phyloP scores from a whole-genome alignment of 1,140 invertebrate species.

The Drosophila obscura region DNA sequence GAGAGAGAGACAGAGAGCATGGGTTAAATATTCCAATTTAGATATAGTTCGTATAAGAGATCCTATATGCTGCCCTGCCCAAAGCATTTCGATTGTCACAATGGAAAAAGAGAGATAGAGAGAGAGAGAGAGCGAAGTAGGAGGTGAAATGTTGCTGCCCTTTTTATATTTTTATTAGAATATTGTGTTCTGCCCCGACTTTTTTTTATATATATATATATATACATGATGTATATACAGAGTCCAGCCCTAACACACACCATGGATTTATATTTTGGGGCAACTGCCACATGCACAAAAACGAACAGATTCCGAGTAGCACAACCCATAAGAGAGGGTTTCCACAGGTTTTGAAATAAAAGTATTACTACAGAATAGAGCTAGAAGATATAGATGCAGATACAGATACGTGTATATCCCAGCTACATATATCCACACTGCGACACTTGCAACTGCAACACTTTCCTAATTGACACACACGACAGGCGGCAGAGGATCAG shows the following conservation, averaged over 20 bases:
- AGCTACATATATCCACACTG: neutral
- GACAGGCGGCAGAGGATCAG: conserved; percentile 18
- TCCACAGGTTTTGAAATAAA: conserved; percentile 50
- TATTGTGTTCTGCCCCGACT: too few species aligned
- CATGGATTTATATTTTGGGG: too few species aligned
- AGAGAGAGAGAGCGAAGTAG: neutral
- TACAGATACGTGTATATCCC: too few species aligned
- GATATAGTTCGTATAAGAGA: too few species aligned
- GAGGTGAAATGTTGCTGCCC: neutral
- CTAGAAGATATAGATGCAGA: conserved; percentile 8
- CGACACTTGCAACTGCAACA: conserved; percentile 13
- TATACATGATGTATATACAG: conserved; percentile 12
- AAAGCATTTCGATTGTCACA: too few species aligned
- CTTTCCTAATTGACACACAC: neutral
- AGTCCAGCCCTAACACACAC: neutral
- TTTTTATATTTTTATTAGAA: neutral
- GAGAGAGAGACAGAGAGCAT: too few species aligned
- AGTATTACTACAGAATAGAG: conserved; percentile 62
- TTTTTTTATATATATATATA: conserved; percentile 5
- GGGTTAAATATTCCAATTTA: too few species aligned
- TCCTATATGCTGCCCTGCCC: too few species aligned
- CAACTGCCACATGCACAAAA: conserved; percentile 48
- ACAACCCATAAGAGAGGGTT: conserved; percentile 10
- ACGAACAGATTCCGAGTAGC: conserved; percentile 2
- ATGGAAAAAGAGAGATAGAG: neutral